Evolutionary conservation across 2,797 vertebrate species (phyloP).

Genomic region (Tragelaphus oryx): DNA sequence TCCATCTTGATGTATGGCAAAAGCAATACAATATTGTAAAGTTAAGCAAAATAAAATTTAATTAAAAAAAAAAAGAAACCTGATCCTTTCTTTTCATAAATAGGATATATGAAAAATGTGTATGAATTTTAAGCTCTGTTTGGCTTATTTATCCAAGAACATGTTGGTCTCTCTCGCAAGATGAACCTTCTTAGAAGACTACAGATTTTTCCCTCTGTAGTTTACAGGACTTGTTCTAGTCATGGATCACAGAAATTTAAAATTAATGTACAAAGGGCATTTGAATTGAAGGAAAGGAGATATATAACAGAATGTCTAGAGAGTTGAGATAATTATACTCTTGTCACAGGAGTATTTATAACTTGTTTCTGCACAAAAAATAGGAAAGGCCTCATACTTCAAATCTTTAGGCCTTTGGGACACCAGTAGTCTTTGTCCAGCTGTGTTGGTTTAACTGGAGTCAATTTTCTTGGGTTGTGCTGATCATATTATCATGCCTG

Average conservation of each 20-base stretch:
- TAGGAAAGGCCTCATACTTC: background rate
- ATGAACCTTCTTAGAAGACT: background rate
- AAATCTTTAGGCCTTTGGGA: rapidly evolving
- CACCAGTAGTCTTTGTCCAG: background rate
- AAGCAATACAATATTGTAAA: no score
- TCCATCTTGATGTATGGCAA: no score
- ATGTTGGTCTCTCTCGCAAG: background rate
- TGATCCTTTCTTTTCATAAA: background rate
- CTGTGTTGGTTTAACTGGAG: background rate
- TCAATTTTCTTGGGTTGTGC: background rate
- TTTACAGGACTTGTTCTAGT: background rate
- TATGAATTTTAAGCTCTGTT: background rate
- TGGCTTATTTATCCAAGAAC: background rate
- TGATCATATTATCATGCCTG: background rate
- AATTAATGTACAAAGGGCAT: background rate
- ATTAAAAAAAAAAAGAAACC: background rate
- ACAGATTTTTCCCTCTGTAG: background rate
- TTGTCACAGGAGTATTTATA: background rate
- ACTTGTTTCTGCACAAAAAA: background rate
- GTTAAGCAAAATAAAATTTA: no score
- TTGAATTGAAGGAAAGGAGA: background rate
- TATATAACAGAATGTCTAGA: background rate
- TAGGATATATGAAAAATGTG: background rate
- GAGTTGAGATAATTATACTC: background rate
- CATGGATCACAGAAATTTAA: background rate